Percentiles rank a stretch among this genome's conserved stretches.
Evolutionary conservation across 2,797 vertebrate genomes (phyloP).

Genomic region (Malurus leucopterus): DNA sequence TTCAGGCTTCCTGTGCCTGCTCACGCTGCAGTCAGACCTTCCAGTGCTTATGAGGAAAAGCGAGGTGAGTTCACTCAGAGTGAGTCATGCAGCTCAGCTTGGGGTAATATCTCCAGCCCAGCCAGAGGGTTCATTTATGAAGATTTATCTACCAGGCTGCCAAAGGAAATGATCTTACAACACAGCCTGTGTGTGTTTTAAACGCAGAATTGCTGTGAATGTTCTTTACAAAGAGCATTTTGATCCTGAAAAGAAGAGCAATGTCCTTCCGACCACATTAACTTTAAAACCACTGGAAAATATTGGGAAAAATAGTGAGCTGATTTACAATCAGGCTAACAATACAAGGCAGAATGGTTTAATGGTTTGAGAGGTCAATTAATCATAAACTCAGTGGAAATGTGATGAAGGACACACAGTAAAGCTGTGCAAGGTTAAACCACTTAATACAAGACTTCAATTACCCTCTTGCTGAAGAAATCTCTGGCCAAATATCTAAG

Average conservation of each 20-base stretch:
- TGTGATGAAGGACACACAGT: background rate
- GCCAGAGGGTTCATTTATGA: background rate
- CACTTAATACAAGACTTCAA: background rate
- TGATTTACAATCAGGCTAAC: slow-evolving; percentile 4
- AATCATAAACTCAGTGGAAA: background rate
- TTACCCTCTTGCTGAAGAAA: background rate
- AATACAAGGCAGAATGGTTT: background rate
- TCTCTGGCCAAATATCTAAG: background rate
- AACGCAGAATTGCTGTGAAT: background rate
- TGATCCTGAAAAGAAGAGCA: background rate
- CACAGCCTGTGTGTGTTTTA: background rate
- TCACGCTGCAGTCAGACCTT: rapidly evolving
- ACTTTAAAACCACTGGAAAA: background rate
- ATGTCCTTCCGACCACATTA: background rate
- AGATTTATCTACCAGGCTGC: background rate
- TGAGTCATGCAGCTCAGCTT: background rate
- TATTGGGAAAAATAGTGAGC: background rate
- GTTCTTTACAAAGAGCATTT: background rate
- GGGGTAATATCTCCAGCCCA: background rate
- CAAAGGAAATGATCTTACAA: background rate
- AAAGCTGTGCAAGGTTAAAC: background rate
- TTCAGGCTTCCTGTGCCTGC: background rate
- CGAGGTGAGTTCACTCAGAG: rapidly evolving
- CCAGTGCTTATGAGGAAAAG: background rate
- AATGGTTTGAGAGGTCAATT: background rate